A percentile compares a stretch with the other conserved stretches of the same genome.
These are phyloP conservation scores for Theodoxus fluviatilis DNA, from an alignment of 2,888 invertebrate genomes.

Conservation along the genomic window DNA sequence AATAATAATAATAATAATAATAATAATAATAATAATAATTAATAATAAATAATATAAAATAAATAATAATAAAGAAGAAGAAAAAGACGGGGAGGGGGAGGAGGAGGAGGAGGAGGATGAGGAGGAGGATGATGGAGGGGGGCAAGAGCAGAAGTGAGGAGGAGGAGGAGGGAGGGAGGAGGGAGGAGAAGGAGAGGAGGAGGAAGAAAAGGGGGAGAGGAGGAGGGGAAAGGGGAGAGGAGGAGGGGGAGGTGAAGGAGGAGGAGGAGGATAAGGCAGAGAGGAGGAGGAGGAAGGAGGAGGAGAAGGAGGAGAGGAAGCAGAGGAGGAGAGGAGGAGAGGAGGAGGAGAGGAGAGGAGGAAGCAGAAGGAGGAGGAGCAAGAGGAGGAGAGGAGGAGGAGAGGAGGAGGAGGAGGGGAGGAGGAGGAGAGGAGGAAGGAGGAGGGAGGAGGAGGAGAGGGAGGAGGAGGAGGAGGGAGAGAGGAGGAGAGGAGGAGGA, in stretches of 20 bases:
- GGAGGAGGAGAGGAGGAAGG: background rate
- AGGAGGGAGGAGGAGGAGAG: background rate
- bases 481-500: background rate
- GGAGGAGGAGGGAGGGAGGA: no score
- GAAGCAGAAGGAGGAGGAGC: no score
- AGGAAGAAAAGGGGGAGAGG: background rate
- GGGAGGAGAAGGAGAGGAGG: background rate
- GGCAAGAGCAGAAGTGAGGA: no score
- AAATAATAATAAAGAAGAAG: no score
- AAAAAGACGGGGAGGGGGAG: no score
- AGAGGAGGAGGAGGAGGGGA: background rate
- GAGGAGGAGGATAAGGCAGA: slow-evolving; percentile 12
- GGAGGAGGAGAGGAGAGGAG: background rate
- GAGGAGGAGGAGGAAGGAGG: slow-evolving; percentile 11
- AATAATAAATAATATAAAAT: no score
- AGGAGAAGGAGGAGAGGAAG: slow-evolving; percentile 10
- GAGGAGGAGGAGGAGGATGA: no score
- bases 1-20: no score
- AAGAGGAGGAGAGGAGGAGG: background rate
- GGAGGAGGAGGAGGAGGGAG: background rate
- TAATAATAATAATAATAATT: no score
- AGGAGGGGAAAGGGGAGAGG: background rate
- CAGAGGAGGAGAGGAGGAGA: slow-evolving; percentile 17
- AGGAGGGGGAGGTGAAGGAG: background rate
- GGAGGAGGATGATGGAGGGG: no score